Conservation (phyloP, 2,888 invertebrate species). For the Pristionchus entomophagus region DNA sequence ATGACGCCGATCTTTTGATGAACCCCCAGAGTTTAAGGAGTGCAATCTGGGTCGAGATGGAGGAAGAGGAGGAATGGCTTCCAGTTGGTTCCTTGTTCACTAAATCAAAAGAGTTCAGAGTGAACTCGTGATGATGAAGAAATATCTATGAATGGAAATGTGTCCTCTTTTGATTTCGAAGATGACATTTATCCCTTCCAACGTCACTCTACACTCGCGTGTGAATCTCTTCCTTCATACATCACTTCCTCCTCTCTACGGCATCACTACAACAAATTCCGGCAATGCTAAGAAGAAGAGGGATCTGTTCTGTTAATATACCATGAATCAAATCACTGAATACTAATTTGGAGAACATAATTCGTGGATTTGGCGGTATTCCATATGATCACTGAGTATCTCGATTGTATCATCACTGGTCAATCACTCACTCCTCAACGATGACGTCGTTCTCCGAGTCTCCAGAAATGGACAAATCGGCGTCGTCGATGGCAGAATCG, state of each 20-base stretch:
- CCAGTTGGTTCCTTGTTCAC: not conserved
- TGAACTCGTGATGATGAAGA: too few species aligned
- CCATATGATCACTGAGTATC: not conserved
- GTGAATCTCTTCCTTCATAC: not conserved
- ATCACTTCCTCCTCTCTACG: not conserved
- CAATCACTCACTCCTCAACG: not conserved
- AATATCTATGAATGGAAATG: not conserved
- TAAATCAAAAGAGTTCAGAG: not conserved
- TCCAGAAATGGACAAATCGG: constrained; percentile 53
- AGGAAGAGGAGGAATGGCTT: too few species aligned
- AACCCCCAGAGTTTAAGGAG: not conserved
- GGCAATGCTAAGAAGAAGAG: not conserved
- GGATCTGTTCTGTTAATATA: not conserved
- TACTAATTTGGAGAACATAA: not conserved
- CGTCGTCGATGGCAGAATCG: constrained; percentile 66
- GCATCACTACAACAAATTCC: too few species aligned
- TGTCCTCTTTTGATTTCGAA: not conserved
- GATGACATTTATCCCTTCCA: not conserved
- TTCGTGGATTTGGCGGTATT: not conserved
- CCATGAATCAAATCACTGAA: not conserved
- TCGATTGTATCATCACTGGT: not conserved
- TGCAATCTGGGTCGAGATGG: not conserved
- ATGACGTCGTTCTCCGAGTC: constrained; percentile 1
- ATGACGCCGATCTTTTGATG: not conserved
- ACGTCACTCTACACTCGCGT: not conserved